phyloP scores from a whole-genome alignment of 2,113 vertebrate genomes.

The Rhabdornis inornatus region DNA sequence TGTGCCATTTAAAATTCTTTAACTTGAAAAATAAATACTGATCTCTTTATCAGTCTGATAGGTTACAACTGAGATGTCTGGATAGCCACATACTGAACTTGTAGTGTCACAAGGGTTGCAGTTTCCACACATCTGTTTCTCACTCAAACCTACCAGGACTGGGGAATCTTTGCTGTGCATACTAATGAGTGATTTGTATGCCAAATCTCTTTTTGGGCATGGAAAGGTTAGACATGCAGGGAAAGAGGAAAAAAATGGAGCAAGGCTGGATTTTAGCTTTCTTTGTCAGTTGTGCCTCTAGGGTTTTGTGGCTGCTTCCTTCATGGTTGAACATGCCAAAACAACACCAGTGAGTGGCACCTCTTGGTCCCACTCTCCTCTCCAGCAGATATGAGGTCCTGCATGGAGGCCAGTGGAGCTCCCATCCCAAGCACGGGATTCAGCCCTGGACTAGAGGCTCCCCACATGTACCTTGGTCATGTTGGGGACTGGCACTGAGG shows the following conservation, averaged over 20 bases:
- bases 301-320: neutral
- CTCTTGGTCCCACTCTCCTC: neutral
- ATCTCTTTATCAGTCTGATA: neutral
- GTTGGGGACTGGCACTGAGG: neutral
- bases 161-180: neutral
- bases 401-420: neutral
- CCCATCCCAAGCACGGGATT: neutral
- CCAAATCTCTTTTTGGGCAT: neutral
- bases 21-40: neutral
- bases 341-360: rapidly evolving
- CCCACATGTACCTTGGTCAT: neutral
- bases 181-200: neutral
- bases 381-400: neutral
- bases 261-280: neutral
- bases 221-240: neutral
- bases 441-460: neutral
- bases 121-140: neutral
- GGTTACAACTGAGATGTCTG: neutral
- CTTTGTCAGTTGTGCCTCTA: neutral
- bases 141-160: neutral
- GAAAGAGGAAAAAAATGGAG: neutral
- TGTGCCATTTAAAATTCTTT: neutral
- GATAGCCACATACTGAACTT: neutral
- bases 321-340: neutral
- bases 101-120: neutral